Evolutionary conservation across 2,113 vertebrate species (phyloP).

Genomic region (Malurus cyaneus): DNA sequence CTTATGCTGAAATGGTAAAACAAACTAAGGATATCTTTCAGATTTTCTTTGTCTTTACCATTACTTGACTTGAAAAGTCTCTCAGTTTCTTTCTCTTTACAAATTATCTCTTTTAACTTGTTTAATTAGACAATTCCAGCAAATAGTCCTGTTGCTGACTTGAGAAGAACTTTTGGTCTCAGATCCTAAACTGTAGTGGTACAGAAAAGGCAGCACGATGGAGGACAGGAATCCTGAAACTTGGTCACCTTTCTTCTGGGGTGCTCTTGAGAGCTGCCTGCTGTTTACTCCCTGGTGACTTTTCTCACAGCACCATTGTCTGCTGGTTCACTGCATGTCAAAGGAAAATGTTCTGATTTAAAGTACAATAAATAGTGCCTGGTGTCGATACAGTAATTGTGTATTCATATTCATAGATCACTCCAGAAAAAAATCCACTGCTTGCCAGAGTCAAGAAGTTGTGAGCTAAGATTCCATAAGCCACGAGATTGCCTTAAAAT

Average conservation of each 20-base stretch:
- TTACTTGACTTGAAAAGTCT: not conserved
- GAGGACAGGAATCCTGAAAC: not conserved
- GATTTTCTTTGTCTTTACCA: not conserved
- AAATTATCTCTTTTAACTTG: not conserved
- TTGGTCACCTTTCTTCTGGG: not conserved
- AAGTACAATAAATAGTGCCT: not conserved
- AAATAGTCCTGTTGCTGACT: not conserved
- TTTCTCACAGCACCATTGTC: not conserved
- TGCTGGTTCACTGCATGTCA: not conserved
- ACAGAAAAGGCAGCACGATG: not conserved
- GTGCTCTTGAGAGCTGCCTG: not conserved
- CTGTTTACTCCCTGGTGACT: not conserved
- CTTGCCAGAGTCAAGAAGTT: not conserved
- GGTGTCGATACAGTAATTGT: not conserved
- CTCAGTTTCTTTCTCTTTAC: not conserved
- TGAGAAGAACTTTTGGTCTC: not conserved
- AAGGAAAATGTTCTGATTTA: not conserved
- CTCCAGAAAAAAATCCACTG: not conserved
- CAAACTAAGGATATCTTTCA: not conserved
- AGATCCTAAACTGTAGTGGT: not conserved
- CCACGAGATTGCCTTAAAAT: not conserved
- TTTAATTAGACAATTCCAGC: not conserved
- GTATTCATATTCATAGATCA: not conserved
- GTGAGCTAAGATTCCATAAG: not conserved
- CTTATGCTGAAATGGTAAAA: not conserved